Conservation (phyloP, 37 sponge, comb jelly and placozoan species). For the Aplysina aerophoba region DNA sequence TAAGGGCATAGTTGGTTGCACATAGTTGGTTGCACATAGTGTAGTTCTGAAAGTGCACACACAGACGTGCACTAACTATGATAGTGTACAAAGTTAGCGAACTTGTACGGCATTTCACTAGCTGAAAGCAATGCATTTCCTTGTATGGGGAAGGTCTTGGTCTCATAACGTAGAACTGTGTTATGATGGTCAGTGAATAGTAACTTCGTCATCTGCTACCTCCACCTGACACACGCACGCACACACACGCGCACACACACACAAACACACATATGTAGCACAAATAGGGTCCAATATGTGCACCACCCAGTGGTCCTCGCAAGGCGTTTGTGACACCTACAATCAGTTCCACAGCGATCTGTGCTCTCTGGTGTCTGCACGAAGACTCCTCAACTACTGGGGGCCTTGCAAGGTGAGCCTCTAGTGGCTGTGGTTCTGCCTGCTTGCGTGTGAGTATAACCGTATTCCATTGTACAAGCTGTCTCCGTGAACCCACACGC, state of each 20-base stretch:
- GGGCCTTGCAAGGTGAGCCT: conserved; percentile 25
- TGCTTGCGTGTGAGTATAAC: background rate
- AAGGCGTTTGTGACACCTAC: background rate
- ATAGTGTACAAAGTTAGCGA: too few species aligned
- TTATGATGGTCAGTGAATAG: too few species aligned
- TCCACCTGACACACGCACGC: conserved; percentile 12
- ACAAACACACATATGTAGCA: background rate
- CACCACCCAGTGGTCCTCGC: background rate
- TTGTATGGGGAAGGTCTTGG: background rate
- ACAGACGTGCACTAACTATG: too few species aligned
- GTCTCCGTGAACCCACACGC: too few species aligned
- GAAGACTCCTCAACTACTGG: conserved; percentile 37
- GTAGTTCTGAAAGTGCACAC: too few species aligned
- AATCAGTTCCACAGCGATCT: conserved; percentile 24
- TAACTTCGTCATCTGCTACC: too few species aligned
- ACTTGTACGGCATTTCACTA: background rate
- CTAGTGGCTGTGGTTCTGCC: background rate
- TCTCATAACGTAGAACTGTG: too few species aligned
- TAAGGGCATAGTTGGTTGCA: too few species aligned
- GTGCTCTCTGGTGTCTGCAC: conserved; percentile 39
- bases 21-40: too few species aligned
- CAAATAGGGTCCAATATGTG: background rate
- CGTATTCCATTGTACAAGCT: too few species aligned
- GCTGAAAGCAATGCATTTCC: background rate
- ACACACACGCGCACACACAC: conserved; percentile 13